Base-by-base conservation (phyloP, 1,140 invertebrate species). In the Arctopsyche grandis region DNA sequence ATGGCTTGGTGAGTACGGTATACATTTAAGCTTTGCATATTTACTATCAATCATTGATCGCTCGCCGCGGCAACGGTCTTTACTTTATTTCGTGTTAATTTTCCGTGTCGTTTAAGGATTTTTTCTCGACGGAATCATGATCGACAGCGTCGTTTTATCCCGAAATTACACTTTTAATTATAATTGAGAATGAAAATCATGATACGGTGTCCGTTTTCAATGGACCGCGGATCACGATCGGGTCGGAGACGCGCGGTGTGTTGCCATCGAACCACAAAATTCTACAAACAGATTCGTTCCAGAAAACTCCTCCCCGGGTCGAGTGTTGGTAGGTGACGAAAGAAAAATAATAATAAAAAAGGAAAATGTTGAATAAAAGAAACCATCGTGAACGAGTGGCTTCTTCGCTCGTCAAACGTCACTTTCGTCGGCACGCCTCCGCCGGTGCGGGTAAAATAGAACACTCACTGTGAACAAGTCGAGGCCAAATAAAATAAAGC, bases 211-310 rank as follows among this genome's bases (percentile, higher is more conserved):
- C 46, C 71, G 78, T 76, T 81, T 52, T 70, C 76, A 75, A 81
- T 71, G 52, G 76, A 60, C 46, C 12, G 7, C 52, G 38, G 66
- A 81, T 81, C 80, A 79, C 80, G 79, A 80, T 75, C 77, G 38
- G 29, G 46, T 5, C 69, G 52, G 60, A 26, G 14, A 66, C 16
- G n/a, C 69, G 69, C 69, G 69, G 10, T 43, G 38, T 48, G 69
- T 81, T 78, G 79, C 58, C 24, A 58, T 44, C 56, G 69, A 81
- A 75, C 78, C 77, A 75, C 44, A 12, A 79, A 81, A 78, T 79
- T 81, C 74, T 63, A 78, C 77, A 81, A 79, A 78, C 77, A 69
- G 63, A 81, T 81, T 81, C 80, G 80, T 81, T 81, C 80, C 80
- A 60, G 77, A 81, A 81, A 81, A 78, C 44, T 69, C 80, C 12